Percentiles rank a stretch among this genome's conserved stretches.
phyloP scores from a whole-genome alignment of 2,797 vertebrate genomes.

The Acipenser oxyrinchus region DNA sequence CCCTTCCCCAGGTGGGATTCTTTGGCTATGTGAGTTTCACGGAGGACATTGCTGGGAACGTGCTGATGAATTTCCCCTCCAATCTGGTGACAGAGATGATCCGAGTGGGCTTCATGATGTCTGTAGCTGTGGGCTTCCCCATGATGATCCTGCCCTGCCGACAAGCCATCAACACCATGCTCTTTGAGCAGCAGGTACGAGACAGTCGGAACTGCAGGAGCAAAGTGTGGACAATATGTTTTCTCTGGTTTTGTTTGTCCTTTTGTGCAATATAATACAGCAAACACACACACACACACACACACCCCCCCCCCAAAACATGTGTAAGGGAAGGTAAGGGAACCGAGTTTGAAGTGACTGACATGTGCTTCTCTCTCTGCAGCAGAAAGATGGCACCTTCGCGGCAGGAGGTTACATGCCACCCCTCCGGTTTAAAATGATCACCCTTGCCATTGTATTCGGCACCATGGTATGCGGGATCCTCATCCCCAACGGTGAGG shows the following conservation, averaged over 20 bases:
- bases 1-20: conserved; percentile 77
- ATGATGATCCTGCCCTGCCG: conserved; percentile 98
- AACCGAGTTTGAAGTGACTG: neutral
- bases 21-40: conserved; percentile 96
- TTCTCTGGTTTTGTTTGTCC: conserved; percentile 13
- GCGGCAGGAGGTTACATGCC: conserved; percentile 94
- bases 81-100: conserved; percentile 94
- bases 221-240: neutral
- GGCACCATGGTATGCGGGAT: conserved; percentile 95
- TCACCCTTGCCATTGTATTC: conserved; percentile 86
- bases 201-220: neutral
- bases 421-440: conserved; percentile 88
- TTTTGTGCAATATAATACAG: conserved; percentile 20
- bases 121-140: conserved; percentile 91
- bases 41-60: conserved; percentile 84
- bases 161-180: conserved; percentile 92
- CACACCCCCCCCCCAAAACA: conserved; percentile 15
- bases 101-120: conserved; percentile 94
- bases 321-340: neutral
- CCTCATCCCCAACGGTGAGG: conserved; percentile 90
- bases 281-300: conserved; percentile 2
- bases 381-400: conserved; percentile 97
- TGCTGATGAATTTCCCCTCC: conserved; percentile 94
- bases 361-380: conserved; percentile 14
- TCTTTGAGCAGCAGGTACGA: conserved; percentile 94